Evolutionary conservation across 2,113 vertebrate species (phyloP), one percentile per base, ranked within the genome.

Genomic region (Alethe castanea): DNA sequence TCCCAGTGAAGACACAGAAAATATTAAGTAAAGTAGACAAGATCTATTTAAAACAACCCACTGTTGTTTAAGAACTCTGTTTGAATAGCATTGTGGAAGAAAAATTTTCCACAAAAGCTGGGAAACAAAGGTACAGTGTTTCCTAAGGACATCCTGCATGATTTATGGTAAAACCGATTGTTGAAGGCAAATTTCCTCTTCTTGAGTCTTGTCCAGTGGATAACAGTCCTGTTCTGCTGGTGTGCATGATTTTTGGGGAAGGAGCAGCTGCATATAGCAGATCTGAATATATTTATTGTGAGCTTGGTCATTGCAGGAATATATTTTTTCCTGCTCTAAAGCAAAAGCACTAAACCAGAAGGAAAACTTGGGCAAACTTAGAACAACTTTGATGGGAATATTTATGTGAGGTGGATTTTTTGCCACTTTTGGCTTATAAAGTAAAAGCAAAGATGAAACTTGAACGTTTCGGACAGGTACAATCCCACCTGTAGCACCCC

Each of bases 201-300:
- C 33, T 48, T 26, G 29, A 28, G 11, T 48, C 36, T 64, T 11
- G 4, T 60, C 56, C 26, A 44, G 14, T 31, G 52, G 31, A 11
- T 19, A 81, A 33, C 24, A 47, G 31, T 47, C 3, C 35, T 67
- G 23, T 56, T 80, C 24, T 80, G 25, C n/a, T 80, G 52, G 16
- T 50, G 31, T 1, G 8, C 14, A 25, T 0, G 0, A 12, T 17
- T 50, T 67, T 1, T 1, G 14, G 7, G 19, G 22, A 56, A 64
- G 35, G 60, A 83, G 20, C 33, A 77, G 14, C 73, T 83, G 31
- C 23, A 4, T 69, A 11, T 12, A 69, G 62, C 38, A 83, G 40
- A 42, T 57, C 19, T 50, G 64, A 89, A 66, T 70, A 18, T 52
- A 52, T 60, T 61, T 67, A 36, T 36, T 81, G 6, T 65, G 38